Evolutionary conservation across 2,113 vertebrate genomes (phyloP).

Genomic region (Scophthalmus maximus): DNA sequence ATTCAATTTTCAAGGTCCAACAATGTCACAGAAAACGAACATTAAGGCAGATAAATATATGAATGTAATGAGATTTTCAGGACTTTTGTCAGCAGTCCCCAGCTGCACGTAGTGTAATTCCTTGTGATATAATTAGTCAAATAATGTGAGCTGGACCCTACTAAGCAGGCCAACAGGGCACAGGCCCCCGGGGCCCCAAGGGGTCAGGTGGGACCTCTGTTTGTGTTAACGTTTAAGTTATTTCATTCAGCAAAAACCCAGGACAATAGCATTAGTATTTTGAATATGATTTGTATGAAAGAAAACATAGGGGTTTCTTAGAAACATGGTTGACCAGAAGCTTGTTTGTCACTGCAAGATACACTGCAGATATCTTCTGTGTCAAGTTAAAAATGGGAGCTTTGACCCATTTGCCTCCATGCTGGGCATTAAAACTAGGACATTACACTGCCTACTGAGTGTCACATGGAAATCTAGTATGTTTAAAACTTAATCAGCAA

Average conservation of each 20-base stretch:
- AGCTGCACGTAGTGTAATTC: no score
- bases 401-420: constrained; percentile 51
- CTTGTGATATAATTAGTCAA: no score
- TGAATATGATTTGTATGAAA: constrained; percentile 32
- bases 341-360: constrained; percentile 6
- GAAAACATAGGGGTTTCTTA: constrained; percentile 14
- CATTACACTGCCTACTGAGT: constrained; percentile 41
- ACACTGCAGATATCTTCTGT: constrained; percentile 8
- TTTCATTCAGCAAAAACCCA: constrained; percentile 18
- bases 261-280: constrained; percentile 33
- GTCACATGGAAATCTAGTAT: constrained; percentile 31
- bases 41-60: no score
- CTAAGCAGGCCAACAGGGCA: no score
- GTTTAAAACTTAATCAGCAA: constrained; percentile 52
- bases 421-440: constrained; percentile 51
- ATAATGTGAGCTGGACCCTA: no score
- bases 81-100: no score
- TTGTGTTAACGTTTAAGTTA: no score
- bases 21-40: no score
- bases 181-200: no score
- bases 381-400: constrained; percentile 33
- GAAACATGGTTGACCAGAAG: constrained; percentile 20
- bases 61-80: no score
- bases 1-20: no score
- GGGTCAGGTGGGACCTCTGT: no score